phyloP scores from a whole-genome alignment of 2,888 invertebrate genomes.

The Choristoneura rosaceana region DNA sequence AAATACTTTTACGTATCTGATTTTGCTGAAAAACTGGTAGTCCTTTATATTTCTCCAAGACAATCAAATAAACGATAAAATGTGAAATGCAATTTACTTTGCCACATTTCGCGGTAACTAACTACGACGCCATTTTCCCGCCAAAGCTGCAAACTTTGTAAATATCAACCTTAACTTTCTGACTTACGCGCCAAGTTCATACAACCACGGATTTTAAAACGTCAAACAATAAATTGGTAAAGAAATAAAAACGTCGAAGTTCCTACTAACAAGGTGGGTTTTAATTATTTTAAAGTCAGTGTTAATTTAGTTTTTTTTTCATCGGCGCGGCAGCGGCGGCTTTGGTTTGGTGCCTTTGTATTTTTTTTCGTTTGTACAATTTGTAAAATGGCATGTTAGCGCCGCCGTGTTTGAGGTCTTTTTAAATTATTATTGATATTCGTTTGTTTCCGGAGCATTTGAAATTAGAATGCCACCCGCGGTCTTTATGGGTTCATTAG shows the following conservation, averaged over 20 bases:
- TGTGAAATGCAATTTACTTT: conserved; percentile 43
- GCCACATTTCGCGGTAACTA: conserved; percentile 42
- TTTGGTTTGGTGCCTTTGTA: conserved; percentile 39
- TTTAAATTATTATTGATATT: conserved; percentile 43
- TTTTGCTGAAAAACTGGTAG: conserved; percentile 40
- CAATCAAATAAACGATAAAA: conserved; percentile 46
- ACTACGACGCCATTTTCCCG: conserved; percentile 27
- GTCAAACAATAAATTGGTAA: conserved; percentile 39
- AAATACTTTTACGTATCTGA: conserved; percentile 26
- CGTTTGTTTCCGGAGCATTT: conserved; percentile 39
- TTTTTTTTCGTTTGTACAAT: conserved; percentile 44
- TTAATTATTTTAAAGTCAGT: conserved; percentile 44
- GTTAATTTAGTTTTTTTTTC: conserved; percentile 44
- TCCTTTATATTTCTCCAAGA: conserved; percentile 39
- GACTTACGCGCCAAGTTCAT: conserved; percentile 16
- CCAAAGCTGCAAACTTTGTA: conserved; percentile 10
- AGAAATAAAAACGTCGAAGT: conserved; percentile 41
- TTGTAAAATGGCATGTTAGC: conserved; percentile 44
- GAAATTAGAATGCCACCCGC: conserved; percentile 40
- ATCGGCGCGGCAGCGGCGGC: conserved; percentile 38
- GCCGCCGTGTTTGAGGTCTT: conserved; percentile 42
- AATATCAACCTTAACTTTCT: conserved; percentile 28
- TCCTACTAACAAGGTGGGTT: conserved; percentile 44
- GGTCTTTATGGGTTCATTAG: conserved; percentile 35
- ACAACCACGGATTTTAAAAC: conserved; percentile 28